Evolutionary conservation across 2,888 invertebrate species (phyloP), one percentile per base, ranked within the genome.

Genomic region (Hirtodrosophila cameraria): DNA sequence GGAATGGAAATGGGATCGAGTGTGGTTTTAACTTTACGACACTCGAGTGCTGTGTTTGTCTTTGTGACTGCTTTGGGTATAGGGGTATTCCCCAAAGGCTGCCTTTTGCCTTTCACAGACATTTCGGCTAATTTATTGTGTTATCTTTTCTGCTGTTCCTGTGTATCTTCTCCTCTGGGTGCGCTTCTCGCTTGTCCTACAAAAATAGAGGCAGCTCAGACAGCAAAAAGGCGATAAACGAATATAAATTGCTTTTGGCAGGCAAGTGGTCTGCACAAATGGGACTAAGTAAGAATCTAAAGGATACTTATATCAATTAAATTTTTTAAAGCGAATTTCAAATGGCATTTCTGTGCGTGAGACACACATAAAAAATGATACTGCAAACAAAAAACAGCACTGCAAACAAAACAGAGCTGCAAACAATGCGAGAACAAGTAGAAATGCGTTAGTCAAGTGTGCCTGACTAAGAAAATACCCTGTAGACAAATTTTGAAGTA

Each of bases 91-190:
- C 69, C 68, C 63, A 63, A 54, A 12, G 52, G 31, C 35, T 50
- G 49, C 48, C 62, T 52, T 50, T 13, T n/a, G n/a, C n/a, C n/a
- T n/a, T n/a, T n/a, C n/a, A 38, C 62, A 66, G 71, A 71, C 74
- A 74, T 66, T 74, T 66, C 13, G 52, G 54, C 74, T 74, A 74
- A 74, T 74, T 74, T 74, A 74, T 74, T 74, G 74, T 63, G 66
- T 70, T 74, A 70, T 74, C 62, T 66, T 49, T 36, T 45, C 54
- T n/a, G 30, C 23, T n/a, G 33, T n/a, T n/a, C n/a, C n/a, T n/a
- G n/a, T n/a, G n/a, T n/a, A n/a, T n/a, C 27, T 52, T 49, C 30
- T 68, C 73, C 64, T 42, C 25, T 59, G 64, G 73, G 65, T 57
- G 52, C 62, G 41, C 31, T 59, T 41, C 54, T 25, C 15, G 27